phyloP scores from a whole-genome alignment of 2,113 vertebrate species.

The Camarhynchus parvulus region DNA sequence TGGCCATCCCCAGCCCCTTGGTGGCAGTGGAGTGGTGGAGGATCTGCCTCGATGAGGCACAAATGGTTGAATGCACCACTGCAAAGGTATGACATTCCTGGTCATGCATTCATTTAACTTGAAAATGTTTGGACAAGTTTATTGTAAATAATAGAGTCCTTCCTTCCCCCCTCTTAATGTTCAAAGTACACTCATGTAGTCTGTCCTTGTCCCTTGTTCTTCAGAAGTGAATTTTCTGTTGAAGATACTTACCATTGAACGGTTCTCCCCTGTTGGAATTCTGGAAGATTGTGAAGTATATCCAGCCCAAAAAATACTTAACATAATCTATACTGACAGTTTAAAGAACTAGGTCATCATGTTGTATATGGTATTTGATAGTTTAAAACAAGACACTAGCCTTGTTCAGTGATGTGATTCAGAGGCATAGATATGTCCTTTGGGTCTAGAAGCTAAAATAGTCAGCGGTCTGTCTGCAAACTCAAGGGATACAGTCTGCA shows the following conservation, averaged over 20 bases:
- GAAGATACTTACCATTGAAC: neutral
- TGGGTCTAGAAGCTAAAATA: slow-evolving; percentile 24
- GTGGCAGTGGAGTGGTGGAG: slow-evolving; percentile 99
- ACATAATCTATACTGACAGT: slow-evolving; percentile 9
- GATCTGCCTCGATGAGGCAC: slow-evolving; percentile 96
- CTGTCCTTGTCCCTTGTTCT: slow-evolving; percentile 8
- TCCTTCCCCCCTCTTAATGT: neutral
- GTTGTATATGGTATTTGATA: neutral
- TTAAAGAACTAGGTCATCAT: slow-evolving; percentile 47
- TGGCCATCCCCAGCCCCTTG: slow-evolving; percentile 97
- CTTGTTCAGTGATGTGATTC: slow-evolving; percentile 26
- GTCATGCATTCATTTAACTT: neutral
- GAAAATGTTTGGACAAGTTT: neutral
- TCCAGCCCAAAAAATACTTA: slow-evolving; percentile 21
- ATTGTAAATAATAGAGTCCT: neutral
- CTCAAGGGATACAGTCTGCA: neutral
- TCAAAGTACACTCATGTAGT: neutral
- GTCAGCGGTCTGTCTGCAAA: neutral
- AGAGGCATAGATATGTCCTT: slow-evolving; percentile 4
- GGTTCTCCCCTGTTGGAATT: neutral
- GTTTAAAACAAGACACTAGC: neutral
- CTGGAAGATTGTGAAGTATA: neutral
- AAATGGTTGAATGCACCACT: slow-evolving; percentile 97
- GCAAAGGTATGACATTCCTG: slow-evolving; percentile 82
- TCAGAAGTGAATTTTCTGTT: slow-evolving; percentile 3